These are phyloP conservation scores for Silurus asotus DNA, from an alignment of 2,113 vertebrate genomes.

Conservation along the genomic window DNA sequence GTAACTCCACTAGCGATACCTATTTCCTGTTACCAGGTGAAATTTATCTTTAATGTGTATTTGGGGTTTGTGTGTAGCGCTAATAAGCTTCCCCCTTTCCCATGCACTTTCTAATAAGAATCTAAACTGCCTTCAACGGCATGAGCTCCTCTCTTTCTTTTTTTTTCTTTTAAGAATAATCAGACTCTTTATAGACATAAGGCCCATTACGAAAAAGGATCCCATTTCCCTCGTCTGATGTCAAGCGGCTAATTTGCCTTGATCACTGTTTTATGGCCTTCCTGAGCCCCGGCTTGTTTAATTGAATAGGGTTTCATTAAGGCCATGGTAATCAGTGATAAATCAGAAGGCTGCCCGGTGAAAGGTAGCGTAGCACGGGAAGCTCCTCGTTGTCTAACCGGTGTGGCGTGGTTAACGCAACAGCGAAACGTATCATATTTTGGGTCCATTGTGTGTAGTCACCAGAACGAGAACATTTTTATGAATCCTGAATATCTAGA, in stretches of 20 bases:
- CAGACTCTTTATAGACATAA: not conserved
- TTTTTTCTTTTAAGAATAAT: not conserved
- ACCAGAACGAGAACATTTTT: not conserved
- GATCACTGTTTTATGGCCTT: slow-evolving; percentile 44
- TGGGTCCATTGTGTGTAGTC: no score
- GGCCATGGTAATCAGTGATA: slow-evolving; percentile 48
- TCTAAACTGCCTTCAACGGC: slow-evolving; percentile 6
- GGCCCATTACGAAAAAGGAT: slow-evolving; percentile 10
- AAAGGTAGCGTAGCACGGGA: slow-evolving; percentile 51
- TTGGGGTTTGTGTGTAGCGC: not conserved
- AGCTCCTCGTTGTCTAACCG: slow-evolving; percentile 52
- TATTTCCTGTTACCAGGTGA: not conserved
- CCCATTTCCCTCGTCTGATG: slow-evolving; percentile 40
- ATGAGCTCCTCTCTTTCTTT: not conserved
- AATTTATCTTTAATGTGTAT: not conserved
- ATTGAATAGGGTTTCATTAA: slow-evolving; percentile 61
- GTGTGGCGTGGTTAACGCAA: slow-evolving; percentile 50
- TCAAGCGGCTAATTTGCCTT: slow-evolving; percentile 27
- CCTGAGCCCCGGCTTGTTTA: slow-evolving; percentile 37
- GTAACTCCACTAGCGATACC: not conserved
- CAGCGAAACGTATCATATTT: not conserved
- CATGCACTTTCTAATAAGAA: slow-evolving; percentile 29
- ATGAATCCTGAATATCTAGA: not conserved
- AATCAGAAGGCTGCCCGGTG: slow-evolving; percentile 10
- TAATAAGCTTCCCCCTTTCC: slow-evolving; percentile 12